Evolutionary conservation across 1,140 invertebrate species (phyloP), one percentile per base, ranked within the genome.

Genomic region (Solenopsis fugax): DNA sequence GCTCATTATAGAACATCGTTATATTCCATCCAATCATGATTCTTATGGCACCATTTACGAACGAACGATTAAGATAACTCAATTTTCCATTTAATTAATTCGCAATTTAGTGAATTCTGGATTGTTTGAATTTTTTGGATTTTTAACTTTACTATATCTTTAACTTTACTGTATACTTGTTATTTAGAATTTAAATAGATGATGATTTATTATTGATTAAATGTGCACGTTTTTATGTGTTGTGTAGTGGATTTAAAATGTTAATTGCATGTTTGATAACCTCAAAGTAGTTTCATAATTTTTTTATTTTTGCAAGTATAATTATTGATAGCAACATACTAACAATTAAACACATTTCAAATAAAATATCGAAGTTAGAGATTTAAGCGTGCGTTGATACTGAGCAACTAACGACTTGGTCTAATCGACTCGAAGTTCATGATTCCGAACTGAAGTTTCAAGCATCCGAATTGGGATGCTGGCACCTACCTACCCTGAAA

Each of bases 71-170:
- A 56, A 29, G 12, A 34, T 3, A 10, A 12, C 16, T 29, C 9
- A 56, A 48, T 37, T 65, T 73, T 78, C 50, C 52, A 29, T 72
- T 21, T 65, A 77, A 88, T 88, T 88, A 65, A 88, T 67, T 69
- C 29, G 24, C 18, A 18, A 48, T 65, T 71, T 21, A 84, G 5
- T n/a, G 21, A 21, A 34, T 37, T 29, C 16, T 41, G 34, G 24
- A 34, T 71, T 77, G 7, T 9, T 62, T 67, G 5, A 2, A 56
- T 56, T 56, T 54, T 18, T 21, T 9, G 9, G n/a, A 56, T 9
- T 9, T 56, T 21, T 7, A 56, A 56, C 1, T 45, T 5, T n/a
- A 77, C 1, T 64, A 60, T 24, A 62, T 12, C 6, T 45, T 62
- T 52, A 13, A 29, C 2, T 29, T 29, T 29, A 29, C 29, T 12